Base-by-base conservation (phyloP, 2,888 invertebrate genomes). In the Yponomeuta sedellus region DNA sequence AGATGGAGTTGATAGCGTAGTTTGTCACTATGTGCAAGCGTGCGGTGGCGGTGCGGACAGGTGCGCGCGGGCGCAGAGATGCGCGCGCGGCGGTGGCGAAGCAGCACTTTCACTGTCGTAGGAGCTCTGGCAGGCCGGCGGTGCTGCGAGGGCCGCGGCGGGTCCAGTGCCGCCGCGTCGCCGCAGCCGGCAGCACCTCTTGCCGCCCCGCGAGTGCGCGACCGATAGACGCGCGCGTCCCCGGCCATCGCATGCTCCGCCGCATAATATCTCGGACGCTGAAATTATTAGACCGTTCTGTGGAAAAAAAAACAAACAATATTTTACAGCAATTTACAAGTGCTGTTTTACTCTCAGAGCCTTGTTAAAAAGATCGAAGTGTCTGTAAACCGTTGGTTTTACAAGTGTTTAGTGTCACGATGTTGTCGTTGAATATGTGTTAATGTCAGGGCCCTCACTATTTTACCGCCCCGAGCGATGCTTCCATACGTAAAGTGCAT, bases 81-180 rank as follows among this genome's bases (percentile, higher is more conserved):
- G 77, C 77, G 20, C 10, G 56, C 22, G 19, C 3, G 3, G 39
- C 64, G 57, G 63, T 19, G 22, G 25, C 28, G 22, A 16, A 52
- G 44, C 28, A 56, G 56, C 57, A 64, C 91, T 91, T 91, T 91
- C 91, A 91, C 91, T 91, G 80, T 89, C 86, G 79, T 69, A 70
- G 67, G 64, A 25, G 68, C 73, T 44, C 76, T 78, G 71, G 12
- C 20, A 73, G 77, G 71, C 75, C 74, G 77, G 44, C 78, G 81
- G 76, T 76, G 75, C 76, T 71, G 75, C 71, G 12, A 16, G 73
- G 77, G 71, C 75, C 74, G 77, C 73, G 74, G 79, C 79, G 70
- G 70, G 71, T 62, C 74, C 75, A 71, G 70, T 70, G 73, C 71
- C 73, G 70, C 79, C 84, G 88, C 86, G 86, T 83, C 81, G 83